Evolutionary conservation across 1,140 invertebrate species (phyloP).

Genomic region (Lepidurus apus): DNA sequence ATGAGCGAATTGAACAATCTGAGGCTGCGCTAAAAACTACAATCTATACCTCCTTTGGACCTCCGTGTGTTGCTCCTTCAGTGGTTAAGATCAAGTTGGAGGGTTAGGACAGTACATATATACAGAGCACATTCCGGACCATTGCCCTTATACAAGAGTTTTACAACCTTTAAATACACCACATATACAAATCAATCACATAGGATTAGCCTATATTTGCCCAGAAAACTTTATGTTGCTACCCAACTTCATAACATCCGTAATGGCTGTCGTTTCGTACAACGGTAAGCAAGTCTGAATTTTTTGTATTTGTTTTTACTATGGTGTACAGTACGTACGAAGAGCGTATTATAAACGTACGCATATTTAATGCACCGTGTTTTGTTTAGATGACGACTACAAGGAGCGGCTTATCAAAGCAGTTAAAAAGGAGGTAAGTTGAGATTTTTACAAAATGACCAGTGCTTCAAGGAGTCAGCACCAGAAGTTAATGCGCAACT

Average conservation of each 20-base stretch:
- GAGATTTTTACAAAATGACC: slow-evolving; percentile 16
- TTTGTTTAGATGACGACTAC: slow-evolving; percentile 50
- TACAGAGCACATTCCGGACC: background rate
- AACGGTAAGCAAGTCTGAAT: background rate
- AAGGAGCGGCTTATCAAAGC: slow-evolving; percentile 69
- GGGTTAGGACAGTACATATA: background rate
- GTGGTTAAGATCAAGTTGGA: slow-evolving; percentile 1
- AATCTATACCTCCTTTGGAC: background rate
- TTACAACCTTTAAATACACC: background rate
- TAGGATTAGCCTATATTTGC: background rate
- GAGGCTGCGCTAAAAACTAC: slow-evolving; percentile 21
- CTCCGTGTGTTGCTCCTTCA: background rate
- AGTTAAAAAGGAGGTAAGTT: slow-evolving; percentile 71
- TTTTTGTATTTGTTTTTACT: background rate
- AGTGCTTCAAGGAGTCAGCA: too few species aligned
- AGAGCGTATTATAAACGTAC: background rate
- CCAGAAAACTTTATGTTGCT: background rate
- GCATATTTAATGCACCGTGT: background rate
- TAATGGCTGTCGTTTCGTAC: slow-evolving; percentile 10
- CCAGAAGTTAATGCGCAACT: background rate
- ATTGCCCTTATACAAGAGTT: background rate
- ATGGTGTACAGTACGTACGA: too few species aligned
- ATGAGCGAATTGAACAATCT: slow-evolving; percentile 1
- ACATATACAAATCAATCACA: background rate
- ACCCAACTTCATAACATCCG: background rate